Percentiles rank a stretch among this genome's conserved stretches.
phyloP scores from a whole-genome alignment of 2,888 invertebrate species.

The Dichetophora obliterata region DNA sequence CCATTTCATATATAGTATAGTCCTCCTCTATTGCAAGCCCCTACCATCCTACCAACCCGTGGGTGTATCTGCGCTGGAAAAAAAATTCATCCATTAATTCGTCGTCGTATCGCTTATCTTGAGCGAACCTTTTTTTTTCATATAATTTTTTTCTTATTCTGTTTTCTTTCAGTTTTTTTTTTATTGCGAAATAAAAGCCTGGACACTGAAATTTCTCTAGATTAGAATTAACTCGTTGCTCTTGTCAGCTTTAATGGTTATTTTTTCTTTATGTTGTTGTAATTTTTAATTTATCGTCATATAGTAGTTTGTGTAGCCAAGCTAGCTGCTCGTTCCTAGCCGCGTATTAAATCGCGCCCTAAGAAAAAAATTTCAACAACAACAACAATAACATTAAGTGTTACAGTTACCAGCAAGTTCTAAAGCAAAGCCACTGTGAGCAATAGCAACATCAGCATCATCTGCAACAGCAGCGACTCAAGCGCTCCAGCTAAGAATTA shows the following conservation, averaged over 20 bases:
- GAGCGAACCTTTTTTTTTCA: background rate
- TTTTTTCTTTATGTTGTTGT: conserved; percentile 7
- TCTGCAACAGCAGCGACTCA: conserved; percentile 8
- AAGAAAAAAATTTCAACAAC: background rate
- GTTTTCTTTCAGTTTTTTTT: conserved; percentile 47
- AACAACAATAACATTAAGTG: background rate
- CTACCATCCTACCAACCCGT: no score
- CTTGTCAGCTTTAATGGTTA: background rate
- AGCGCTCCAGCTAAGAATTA: conserved; percentile 8
- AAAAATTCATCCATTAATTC: no score
- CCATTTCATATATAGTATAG: no score
- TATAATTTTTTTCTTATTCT: background rate
- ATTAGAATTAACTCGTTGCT: conserved; percentile 61
- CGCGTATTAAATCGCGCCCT: conserved; percentile 1
- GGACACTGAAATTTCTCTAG: conserved; percentile 58
- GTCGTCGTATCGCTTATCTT: no score
- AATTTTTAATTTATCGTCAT: background rate
- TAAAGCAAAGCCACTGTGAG: background rate
- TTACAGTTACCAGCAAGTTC: background rate
- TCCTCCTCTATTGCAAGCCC: no score
- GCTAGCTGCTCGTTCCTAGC: no score
- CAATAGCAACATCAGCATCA: conserved; percentile 10
- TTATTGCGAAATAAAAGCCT: conserved; percentile 60
- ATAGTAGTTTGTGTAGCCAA: background rate
- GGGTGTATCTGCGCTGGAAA: no score